phyloP scores from a whole-genome alignment of 2,888 invertebrate species.

The Notodonta dromedarius region DNA sequence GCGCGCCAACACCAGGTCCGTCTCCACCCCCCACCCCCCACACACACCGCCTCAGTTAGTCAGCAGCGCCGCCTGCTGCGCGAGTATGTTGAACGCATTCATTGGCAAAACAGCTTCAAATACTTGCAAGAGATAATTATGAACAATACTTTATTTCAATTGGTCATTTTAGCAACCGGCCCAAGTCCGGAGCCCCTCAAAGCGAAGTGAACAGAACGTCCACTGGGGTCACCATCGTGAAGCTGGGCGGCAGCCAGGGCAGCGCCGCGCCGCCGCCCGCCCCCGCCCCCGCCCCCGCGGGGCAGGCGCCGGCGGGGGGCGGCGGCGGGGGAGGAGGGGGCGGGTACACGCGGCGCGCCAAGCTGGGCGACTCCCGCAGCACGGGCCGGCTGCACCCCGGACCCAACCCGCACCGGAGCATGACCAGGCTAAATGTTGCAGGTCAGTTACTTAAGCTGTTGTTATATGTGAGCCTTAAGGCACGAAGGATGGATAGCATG shows the following conservation, averaged over 20 bases:
- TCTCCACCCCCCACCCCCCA: background rate
- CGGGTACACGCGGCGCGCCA: conserved; percentile 85
- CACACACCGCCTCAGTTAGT: too few species aligned
- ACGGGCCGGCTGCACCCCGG: conserved; percentile 89
- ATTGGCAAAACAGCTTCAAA: too few species aligned
- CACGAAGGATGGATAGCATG: too few species aligned
- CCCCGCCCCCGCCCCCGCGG: conserved; percentile 48
- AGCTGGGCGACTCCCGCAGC: conserved; percentile 90
- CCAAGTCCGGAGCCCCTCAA: conserved; percentile 64
- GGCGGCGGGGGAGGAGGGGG: conserved; percentile 31
- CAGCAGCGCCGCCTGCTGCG: too few species aligned
- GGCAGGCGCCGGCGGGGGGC: conserved; percentile 25
- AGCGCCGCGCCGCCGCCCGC: conserved; percentile 8
- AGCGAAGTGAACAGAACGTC: conserved; percentile 88
- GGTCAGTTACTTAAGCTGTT: conserved; percentile 58
- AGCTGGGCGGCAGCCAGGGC: conserved; percentile 78
- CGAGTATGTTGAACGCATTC: too few species aligned
- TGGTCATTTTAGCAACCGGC: conserved; percentile 51
- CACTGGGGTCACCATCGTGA: conserved; percentile 91
- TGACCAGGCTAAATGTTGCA: conserved; percentile 90
- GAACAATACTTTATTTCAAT: background rate
- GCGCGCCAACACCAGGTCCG: conserved; percentile 84
- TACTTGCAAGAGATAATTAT: too few species aligned
- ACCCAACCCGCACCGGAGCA: conserved; percentile 89
- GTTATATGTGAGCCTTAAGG: too few species aligned